Evolutionary conservation across 2,888 invertebrate species (phyloP).

Genomic region (Drosophila anceps): DNA sequence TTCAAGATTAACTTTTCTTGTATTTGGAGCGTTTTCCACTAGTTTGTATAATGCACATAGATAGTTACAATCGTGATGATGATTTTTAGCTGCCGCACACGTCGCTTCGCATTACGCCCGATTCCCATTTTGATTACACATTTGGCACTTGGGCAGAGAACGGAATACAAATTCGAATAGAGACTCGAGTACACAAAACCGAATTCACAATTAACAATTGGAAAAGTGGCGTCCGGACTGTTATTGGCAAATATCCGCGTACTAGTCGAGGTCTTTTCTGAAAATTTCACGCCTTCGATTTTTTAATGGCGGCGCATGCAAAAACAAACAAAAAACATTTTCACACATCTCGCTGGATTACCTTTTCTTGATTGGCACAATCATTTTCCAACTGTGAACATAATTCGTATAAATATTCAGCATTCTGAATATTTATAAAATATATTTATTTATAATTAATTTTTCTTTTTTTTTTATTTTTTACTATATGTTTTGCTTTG

Average conservation of each 20-base stretch:
- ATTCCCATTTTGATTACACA: constrained; percentile 33
- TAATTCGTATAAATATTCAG: constrained; percentile 26
- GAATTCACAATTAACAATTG: constrained; percentile 42
- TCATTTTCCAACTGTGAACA: constrained; percentile 29
- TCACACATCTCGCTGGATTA: constrained; percentile 49
- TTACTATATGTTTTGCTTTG: constrained; percentile 1
- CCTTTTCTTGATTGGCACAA: constrained; percentile 47
- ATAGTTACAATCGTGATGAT: constrained; percentile 23
- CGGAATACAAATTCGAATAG: constrained; percentile 26
- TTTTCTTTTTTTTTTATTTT: constrained; percentile 5
- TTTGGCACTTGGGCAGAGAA: constrained; percentile 26
- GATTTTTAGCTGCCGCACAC: constrained; percentile 25
- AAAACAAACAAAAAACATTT: constrained; percentile 58
- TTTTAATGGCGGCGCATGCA: constrained; percentile 58
- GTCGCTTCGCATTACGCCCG: constrained; percentile 44
- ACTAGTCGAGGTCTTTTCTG: constrained; percentile 30
- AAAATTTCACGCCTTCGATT: constrained; percentile 64
- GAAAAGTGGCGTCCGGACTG: constrained; percentile 56
- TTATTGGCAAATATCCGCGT: constrained; percentile 59
- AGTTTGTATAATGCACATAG: not conserved
- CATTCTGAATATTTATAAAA: constrained; percentile 38
- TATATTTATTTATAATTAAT: constrained; percentile 29
- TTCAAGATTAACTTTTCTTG: constrained; percentile 13
- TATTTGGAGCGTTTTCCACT: constrained; percentile 4
- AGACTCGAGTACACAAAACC: constrained; percentile 22